These are phyloP conservation scores for Meloidogyne exigua DNA, from an alignment of 1,140 invertebrate genomes.

Conservation along the genomic window DNA sequence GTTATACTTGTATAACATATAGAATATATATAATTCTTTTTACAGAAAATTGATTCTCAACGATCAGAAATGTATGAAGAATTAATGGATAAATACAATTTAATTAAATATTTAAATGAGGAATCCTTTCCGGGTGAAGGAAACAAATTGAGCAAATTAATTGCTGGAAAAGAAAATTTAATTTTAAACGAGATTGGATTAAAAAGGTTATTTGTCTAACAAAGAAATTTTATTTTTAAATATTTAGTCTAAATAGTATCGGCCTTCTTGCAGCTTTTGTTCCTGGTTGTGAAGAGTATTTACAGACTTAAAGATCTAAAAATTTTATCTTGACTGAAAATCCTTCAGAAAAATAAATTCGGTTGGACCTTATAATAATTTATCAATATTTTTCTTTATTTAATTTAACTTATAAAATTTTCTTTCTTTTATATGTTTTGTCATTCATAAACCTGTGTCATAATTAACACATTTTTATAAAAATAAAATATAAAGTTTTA, in stretches of 20 bases:
- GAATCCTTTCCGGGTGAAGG: neutral
- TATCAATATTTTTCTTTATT: no score
- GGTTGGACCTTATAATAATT: no score
- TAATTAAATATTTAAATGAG: neutral
- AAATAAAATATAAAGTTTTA: neutral
- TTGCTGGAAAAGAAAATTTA: neutral
- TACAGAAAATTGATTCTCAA: constrained; percentile 34
- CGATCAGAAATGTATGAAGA: constrained; percentile 44
- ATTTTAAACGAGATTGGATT: neutral
- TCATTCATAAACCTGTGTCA: neutral
- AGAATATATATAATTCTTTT: neutral
- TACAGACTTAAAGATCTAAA: neutral
- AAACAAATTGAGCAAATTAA: neutral
- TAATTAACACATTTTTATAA: neutral
- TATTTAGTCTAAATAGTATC: neutral
- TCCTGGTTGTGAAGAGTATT: neutral
- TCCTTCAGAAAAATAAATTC: no score
- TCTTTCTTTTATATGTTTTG: no score
- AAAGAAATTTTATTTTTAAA: neutral
- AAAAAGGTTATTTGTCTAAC: neutral
- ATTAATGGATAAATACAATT: constrained; percentile 21
- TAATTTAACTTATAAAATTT: no score
- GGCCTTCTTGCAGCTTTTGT: neutral
- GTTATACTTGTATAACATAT: no score
- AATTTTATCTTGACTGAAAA: neutral